These are phyloP conservation scores for Mesorhabditis sp. DNA, from an alignment of 2,888 invertebrate genomes.

Conservation along the genomic window DNA sequence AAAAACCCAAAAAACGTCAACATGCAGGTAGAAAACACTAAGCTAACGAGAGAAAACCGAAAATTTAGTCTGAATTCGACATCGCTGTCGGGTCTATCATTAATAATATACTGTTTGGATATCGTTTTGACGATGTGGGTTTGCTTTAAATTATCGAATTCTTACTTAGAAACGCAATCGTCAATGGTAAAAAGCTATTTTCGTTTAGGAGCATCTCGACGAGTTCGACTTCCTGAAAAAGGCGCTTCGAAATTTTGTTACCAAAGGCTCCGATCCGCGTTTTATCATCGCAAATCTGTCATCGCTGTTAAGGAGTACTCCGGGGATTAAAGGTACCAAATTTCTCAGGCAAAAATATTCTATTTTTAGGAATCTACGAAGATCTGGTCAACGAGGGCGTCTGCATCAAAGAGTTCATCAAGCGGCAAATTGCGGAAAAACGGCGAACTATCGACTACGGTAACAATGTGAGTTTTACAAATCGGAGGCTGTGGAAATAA, in stretches of 20 bases:
- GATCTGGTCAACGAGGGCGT: not conserved
- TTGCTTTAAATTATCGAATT: too few species aligned
- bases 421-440: slow-evolving; percentile 26
- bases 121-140: slow-evolving; percentile 30
- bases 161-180: too few species aligned
- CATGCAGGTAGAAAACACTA: not conserved
- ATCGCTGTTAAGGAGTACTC: too few species aligned
- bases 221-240: not conserved
- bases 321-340: too few species aligned
- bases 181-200: too few species aligned
- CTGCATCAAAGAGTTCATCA: slow-evolving; percentile 23
- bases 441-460: not conserved
- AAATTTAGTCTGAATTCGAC: slow-evolving; percentile 15
- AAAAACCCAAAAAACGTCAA: not conserved
- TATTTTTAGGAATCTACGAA: too few species aligned
- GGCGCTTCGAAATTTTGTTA: not conserved
- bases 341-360: too few species aligned
- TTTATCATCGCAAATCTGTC: not conserved
- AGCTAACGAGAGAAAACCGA: too few species aligned
- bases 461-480: too few species aligned
- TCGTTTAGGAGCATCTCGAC: not conserved
- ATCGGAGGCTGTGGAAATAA: too few species aligned
- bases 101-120: slow-evolving; percentile 29
- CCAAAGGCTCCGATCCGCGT: not conserved
- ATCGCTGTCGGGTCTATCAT: slow-evolving; percentile 27